phyloP scores from a whole-genome alignment of 2,888 invertebrate genomes.

The Aradus depressus region DNA sequence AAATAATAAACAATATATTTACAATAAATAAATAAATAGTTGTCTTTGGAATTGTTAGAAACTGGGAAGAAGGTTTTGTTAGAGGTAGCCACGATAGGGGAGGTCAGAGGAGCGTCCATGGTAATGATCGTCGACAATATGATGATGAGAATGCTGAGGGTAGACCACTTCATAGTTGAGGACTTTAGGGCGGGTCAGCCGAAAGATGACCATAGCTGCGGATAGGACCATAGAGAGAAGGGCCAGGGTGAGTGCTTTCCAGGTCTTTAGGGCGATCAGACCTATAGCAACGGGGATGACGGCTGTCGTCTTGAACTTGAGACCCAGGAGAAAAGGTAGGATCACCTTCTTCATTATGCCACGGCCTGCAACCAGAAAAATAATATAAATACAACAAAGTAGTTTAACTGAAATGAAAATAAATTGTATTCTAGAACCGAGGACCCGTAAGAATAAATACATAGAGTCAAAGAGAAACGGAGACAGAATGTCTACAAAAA shows the following conservation, averaged over 20 bases:
- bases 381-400: no score
- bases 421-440: no score
- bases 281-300: slow-evolving; percentile 70
- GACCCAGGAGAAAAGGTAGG: slow-evolving; percentile 71
- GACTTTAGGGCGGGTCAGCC: slow-evolving; percentile 75
- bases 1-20: slow-evolving; percentile 3
- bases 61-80: slow-evolving; percentile 7
- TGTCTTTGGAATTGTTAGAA: slow-evolving; percentile 19
- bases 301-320: slow-evolving; percentile 77
- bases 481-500: no score
- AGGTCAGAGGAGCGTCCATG: slow-evolving; percentile 16
- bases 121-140: slow-evolving; percentile 28
- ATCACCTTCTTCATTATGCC: slow-evolving; percentile 73
- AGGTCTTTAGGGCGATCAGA: slow-evolving; percentile 74
- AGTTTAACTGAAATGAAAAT: no score
- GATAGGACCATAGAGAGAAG: slow-evolving; percentile 72
- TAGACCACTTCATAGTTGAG: slow-evolving; percentile 80
- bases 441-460: no score
- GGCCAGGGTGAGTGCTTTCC: slow-evolving; percentile 79
- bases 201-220: slow-evolving; percentile 75
- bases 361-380: slow-evolving; percentile 50
- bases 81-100: slow-evolving; percentile 19
- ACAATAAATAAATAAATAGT: slow-evolving; percentile 23
- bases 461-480: no score
- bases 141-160: slow-evolving; percentile 47